phyloP scores from a whole-genome alignment of 2,888 invertebrate genomes.

The Xestoiulus laeticollis region DNA sequence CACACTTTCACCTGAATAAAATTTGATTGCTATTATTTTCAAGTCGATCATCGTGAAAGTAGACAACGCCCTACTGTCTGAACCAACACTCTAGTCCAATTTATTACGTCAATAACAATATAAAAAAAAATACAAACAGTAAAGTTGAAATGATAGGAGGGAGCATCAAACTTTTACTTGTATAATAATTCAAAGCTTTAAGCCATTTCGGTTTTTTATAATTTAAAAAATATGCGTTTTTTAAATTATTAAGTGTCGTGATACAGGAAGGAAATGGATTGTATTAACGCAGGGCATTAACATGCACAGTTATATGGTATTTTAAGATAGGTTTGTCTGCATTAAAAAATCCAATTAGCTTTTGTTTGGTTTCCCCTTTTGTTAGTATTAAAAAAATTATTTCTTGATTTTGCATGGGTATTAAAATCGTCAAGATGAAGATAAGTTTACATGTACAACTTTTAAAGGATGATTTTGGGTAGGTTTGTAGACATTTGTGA shows the following conservation, averaged over 20 bases:
- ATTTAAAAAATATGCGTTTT: not conserved
- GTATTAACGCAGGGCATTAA: not conserved
- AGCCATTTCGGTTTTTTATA: not conserved
- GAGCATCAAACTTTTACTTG: not conserved
- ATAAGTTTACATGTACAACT: not conserved
- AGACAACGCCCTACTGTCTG: not conserved
- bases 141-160: slow-evolving; percentile 15
- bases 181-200: not conserved
- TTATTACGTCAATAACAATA: not conserved
- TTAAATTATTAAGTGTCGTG: not conserved
- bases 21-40: not conserved
- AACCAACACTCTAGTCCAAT: not conserved
- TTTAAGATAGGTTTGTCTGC: not conserved
- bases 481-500: no score
- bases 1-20: not conserved
- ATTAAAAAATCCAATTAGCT: not conserved
- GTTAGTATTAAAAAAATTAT: no score
- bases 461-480: not conserved
- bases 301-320: not conserved
- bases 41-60: slow-evolving; percentile 14
- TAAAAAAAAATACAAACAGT: not conserved
- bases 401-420: no score
- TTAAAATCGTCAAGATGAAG: no score
- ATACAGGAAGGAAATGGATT: not conserved
- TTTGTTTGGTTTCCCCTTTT: not conserved